A percentile compares a stretch with the other conserved stretches of the same genome.
These are phyloP conservation scores for Byasa hedistus DNA, from an alignment of 2,888 invertebrate genomes.

Conservation along the genomic window DNA sequence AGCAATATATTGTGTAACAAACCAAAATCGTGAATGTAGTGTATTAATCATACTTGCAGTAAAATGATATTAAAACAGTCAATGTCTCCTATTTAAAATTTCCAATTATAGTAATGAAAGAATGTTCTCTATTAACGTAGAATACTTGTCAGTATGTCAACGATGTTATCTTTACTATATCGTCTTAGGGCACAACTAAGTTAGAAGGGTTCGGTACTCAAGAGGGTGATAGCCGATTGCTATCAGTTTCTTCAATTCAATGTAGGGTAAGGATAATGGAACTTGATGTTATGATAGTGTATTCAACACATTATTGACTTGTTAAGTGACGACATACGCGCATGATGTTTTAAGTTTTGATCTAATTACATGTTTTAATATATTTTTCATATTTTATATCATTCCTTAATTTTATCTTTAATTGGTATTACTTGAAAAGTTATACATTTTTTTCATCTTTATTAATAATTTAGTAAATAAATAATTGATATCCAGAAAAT, in stretches of 20 bases:
- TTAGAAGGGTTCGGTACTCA: conserved; percentile 43
- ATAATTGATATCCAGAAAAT: no score
- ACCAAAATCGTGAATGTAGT: not conserved
- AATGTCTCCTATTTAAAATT: not conserved
- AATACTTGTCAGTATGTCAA: not conserved
- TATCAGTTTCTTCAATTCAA: conserved; percentile 30
- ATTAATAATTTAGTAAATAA: no score
- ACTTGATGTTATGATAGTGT: conserved; percentile 7
- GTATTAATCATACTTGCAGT: no score
- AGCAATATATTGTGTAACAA: not conserved
- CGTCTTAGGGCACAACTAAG: conserved; percentile 44
- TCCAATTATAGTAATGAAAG: not conserved
- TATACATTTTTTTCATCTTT: no score
- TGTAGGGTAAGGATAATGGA: conserved; percentile 14
- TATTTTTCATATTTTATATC: not conserved
- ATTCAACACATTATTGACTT: conserved; percentile 2
- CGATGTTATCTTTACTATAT: conserved; percentile 42
- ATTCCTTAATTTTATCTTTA: no score
- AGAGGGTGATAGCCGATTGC: conserved; percentile 42
- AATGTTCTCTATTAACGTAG: not conserved
- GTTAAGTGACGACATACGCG: not conserved
- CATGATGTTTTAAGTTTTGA: not conserved
- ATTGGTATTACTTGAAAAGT: no score
- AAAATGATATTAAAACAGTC: no score
- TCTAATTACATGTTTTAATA: not conserved